Conservation (phyloP, 2,797 vertebrate genomes). For the Nothura maculosa region DNA sequence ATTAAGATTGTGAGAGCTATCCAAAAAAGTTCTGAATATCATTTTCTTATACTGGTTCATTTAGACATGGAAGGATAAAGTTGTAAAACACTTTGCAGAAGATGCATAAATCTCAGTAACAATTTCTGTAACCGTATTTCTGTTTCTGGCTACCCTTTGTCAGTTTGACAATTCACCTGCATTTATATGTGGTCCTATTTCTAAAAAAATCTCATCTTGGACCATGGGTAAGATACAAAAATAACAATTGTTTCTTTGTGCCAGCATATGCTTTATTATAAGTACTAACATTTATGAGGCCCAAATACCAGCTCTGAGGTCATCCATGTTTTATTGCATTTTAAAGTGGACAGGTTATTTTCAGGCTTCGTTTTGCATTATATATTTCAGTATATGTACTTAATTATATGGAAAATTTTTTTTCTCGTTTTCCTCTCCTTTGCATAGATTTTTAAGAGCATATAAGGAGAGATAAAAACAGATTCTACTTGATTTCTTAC, state of each 20-base stretch:
- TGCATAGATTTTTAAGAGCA: neutral
- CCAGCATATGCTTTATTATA: neutral
- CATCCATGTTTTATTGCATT: neutral
- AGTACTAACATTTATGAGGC: neutral
- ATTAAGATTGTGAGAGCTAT: neutral
- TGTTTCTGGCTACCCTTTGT: neutral
- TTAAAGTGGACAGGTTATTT: neutral
- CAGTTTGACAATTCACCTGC: neutral
- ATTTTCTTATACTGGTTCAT: neutral
- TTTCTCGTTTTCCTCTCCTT: neutral
- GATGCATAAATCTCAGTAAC: neutral
- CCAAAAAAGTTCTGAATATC: neutral
- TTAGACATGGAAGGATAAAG: neutral
- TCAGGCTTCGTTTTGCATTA: neutral
- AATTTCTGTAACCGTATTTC: neutral
- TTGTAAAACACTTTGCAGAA: neutral
- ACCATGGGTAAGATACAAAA: neutral
- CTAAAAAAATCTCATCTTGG: neutral
- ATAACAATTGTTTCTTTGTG: neutral
- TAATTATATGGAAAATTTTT: neutral
- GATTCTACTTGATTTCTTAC: neutral
- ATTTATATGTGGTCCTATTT: neutral
- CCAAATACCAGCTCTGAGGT: neutral
- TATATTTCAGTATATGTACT: neutral
- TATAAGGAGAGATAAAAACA: neutral